Evolutionary conservation across 2,113 vertebrate species (phyloP).

Genomic region (Mungos mungo): DNA sequence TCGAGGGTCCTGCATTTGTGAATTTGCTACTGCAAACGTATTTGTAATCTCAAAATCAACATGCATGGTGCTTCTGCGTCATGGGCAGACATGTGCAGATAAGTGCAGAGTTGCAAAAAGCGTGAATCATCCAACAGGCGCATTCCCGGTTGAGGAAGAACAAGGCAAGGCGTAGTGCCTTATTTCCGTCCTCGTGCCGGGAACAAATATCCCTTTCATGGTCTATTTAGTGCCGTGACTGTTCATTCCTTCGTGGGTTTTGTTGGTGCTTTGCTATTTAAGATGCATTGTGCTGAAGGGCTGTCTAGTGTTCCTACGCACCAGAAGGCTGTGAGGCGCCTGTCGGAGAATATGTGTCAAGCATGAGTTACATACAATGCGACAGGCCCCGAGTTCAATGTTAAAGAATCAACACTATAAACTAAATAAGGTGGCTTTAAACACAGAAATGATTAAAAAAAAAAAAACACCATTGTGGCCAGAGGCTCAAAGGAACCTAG

Average conservation of each 20-base stretch:
- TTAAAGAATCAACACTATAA: neutral
- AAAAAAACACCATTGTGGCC: neutral
- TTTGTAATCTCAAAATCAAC: neutral
- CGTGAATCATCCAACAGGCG: fast-evolving
- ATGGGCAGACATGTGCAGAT: no score
- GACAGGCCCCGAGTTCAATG: neutral
- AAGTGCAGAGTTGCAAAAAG: neutral
- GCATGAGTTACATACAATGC: neutral
- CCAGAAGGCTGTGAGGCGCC: neutral
- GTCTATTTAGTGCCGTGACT: neutral
- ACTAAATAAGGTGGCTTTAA: neutral
- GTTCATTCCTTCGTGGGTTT: neutral
- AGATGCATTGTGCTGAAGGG: neutral
- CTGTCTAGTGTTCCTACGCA: neutral
- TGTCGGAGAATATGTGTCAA: fast-evolving
- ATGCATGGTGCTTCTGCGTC: neutral
- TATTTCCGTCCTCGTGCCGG: neutral
- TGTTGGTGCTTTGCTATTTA: neutral
- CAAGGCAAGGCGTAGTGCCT: neutral
- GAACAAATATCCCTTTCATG: neutral
- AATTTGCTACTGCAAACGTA: neutral
- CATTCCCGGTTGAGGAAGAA: neutral
- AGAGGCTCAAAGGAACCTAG: neutral
- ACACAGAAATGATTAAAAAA: neutral
- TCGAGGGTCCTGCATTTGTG: neutral